Conservation (phyloP, 2,113 vertebrate species). For the Gadus macrocephalus region DNA sequence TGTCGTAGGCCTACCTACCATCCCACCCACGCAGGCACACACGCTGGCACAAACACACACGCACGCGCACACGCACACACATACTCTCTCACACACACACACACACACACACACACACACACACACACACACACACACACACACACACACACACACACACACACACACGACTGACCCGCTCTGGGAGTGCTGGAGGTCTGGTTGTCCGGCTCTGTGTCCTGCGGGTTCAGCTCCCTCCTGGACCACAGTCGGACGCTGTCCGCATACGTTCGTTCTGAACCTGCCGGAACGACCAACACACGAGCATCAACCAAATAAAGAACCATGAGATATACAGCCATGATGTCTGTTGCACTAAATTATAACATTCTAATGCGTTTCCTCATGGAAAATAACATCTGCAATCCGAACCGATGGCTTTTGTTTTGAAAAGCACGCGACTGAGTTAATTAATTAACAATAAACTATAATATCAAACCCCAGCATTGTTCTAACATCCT, state of each 20-base stretch:
- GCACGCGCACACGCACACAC: neutral
- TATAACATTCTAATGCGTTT: too few relatives aligned
- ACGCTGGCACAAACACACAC: neutral
- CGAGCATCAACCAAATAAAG: too few relatives aligned
- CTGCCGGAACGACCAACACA: slow-evolving; percentile 20
- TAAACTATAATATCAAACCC: neutral
- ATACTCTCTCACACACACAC: neutral
- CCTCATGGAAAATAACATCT: too few relatives aligned
- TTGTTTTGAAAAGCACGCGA: too few relatives aligned
- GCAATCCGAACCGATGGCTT: too few relatives aligned
- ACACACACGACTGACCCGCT: slow-evolving; percentile 49
- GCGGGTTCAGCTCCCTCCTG: slow-evolving; percentile 51
- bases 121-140: neutral
- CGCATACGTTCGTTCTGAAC: slow-evolving; percentile 14
- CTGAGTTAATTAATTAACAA: neutral
- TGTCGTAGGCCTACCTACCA: neutral
- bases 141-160: neutral
- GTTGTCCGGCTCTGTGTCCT: slow-evolving; percentile 43
- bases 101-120: slow-evolving; percentile 10
- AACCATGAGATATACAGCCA: too few relatives aligned
- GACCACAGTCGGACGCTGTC: slow-evolving; percentile 35
- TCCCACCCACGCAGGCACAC: neutral
- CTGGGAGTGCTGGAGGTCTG: slow-evolving; percentile 42
- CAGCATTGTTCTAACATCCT: neutral
- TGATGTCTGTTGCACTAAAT: too few relatives aligned